Percentiles rank a stretch among this genome's conserved stretches.
phyloP scores from a whole-genome alignment of 2,797 vertebrate genomes.

The Oryzias dopingdopingensis region DNA sequence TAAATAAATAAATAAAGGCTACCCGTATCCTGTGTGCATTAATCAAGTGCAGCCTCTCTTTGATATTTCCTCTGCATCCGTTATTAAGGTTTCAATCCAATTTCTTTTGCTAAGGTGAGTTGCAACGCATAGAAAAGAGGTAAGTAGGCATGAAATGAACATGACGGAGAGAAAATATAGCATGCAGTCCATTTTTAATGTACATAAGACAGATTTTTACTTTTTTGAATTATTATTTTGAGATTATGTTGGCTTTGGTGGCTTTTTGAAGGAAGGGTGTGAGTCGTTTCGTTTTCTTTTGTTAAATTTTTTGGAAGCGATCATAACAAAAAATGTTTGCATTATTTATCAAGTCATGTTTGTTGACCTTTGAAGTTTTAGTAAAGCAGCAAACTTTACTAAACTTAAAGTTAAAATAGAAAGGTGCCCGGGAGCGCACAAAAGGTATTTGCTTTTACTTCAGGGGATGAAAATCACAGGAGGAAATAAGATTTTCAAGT shows the following conservation, averaged over 20 bases:
- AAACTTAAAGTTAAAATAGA: too few relatives aligned
- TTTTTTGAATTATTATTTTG: not conserved
- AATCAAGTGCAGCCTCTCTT: slow-evolving; percentile 80
- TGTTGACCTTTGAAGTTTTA: too few relatives aligned
- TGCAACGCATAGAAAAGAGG: slow-evolving; percentile 2
- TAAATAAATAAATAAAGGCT: slow-evolving; percentile 25
- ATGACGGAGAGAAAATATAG: slow-evolving; percentile 63
- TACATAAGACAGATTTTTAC: not conserved
- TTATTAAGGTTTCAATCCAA: slow-evolving; percentile 88
- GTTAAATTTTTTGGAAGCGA: too few relatives aligned
- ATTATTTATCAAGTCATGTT: too few relatives aligned
- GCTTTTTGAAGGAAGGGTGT: slow-evolving; percentile 3
- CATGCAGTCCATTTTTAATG: slow-evolving; percentile 50
- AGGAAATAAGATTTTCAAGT: too few relatives aligned
- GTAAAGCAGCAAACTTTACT: too few relatives aligned
- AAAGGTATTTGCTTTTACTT: too few relatives aligned
- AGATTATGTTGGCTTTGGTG: not conserved
- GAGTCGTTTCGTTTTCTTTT: not conserved
- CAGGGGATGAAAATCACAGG: too few relatives aligned
- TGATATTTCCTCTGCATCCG: slow-evolving; percentile 77
- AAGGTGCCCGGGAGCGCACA: too few relatives aligned
- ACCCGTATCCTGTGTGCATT: slow-evolving; percentile 81
- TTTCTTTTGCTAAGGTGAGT: slow-evolving; percentile 66
- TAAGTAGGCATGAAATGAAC: slow-evolving; percentile 1
- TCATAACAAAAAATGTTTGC: too few relatives aligned